Percentiles rank a stretch among this genome's conserved stretches.
Evolutionary conservation across 2,797 vertebrate genomes (phyloP).

Genomic region (Enteromius trimaculatus): DNA sequence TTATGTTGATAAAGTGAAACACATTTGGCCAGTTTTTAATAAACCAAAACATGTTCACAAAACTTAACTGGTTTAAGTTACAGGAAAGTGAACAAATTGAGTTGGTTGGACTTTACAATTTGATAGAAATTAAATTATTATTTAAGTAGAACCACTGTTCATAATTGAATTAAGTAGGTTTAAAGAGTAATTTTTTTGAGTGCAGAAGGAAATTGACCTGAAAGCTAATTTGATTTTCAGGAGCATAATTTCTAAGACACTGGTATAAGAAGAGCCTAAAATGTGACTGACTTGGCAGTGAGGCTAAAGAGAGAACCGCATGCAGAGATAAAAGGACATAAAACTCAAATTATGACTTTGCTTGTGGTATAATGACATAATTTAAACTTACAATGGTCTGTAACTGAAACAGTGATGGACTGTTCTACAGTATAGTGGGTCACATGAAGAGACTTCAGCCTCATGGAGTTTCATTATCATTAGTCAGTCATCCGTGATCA

Average conservation of each 20-base stretch:
- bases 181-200: no score
- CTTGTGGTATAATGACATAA: constrained; percentile 22
- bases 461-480: constrained; percentile 19
- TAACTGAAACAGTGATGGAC: constrained; percentile 25
- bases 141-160: no score
- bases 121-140: no score
- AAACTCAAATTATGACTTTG: constrained; percentile 43
- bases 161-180: no score
- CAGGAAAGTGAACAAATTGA: no score
- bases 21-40: no score
- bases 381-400: constrained; percentile 44
- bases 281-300: constrained; percentile 24
- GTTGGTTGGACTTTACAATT: no score
- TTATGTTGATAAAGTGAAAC: no score
- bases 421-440: background rate
- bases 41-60: no score
- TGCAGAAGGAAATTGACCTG: constrained; percentile 38
- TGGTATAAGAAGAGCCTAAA: constrained; percentile 32
- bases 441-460: constrained; percentile 19
- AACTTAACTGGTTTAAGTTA: no score
- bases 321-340: constrained; percentile 38
- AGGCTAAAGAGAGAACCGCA: constrained; percentile 32
- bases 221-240: constrained; percentile 45
- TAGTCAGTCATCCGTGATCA: constrained; percentile 28
- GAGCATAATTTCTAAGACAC: constrained; percentile 22